These are phyloP conservation scores for Podarcis lilfordi DNA, from an alignment of 2,797 vertebrate genomes.

Conservation along the genomic window DNA sequence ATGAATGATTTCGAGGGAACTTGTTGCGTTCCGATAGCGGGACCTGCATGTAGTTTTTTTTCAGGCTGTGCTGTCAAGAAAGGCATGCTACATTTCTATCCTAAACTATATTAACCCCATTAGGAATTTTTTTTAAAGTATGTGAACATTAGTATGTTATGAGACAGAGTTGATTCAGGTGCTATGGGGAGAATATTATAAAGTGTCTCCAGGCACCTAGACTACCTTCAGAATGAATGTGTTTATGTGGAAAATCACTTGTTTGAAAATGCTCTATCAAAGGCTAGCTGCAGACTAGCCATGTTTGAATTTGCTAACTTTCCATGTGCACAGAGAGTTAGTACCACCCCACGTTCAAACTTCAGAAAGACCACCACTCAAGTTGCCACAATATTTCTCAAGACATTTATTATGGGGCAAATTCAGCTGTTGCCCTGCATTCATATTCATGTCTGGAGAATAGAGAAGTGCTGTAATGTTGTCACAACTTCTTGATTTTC, in stretches of 20 bases:
- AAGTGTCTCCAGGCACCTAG: not conserved
- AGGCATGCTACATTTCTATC: not conserved
- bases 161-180: not conserved
- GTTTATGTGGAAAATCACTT: not conserved
- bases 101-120: not conserved
- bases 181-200: too few species aligned
- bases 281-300: too few species aligned
- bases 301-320: not conserved
- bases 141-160: not conserved
- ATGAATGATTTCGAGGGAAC: too few species aligned
- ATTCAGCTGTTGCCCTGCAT: not conserved
- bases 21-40: too few species aligned
- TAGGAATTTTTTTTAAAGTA: not conserved
- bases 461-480: not conserved
- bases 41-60: not conserved
- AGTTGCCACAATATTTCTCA: not conserved
- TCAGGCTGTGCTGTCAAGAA: not conserved
- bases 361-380: not conserved
- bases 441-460: not conserved
- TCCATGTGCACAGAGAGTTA: not conserved
- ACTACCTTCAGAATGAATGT: too few species aligned
- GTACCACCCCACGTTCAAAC: not conserved
- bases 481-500: not conserved
- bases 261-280: not conserved
- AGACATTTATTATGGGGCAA: not conserved